A percentile compares a stretch with the other conserved stretches of the same genome.
These are phyloP conservation scores for Telenomus remus DNA, from an alignment of 1,140 invertebrate species.

Conservation along the genomic window DNA sequence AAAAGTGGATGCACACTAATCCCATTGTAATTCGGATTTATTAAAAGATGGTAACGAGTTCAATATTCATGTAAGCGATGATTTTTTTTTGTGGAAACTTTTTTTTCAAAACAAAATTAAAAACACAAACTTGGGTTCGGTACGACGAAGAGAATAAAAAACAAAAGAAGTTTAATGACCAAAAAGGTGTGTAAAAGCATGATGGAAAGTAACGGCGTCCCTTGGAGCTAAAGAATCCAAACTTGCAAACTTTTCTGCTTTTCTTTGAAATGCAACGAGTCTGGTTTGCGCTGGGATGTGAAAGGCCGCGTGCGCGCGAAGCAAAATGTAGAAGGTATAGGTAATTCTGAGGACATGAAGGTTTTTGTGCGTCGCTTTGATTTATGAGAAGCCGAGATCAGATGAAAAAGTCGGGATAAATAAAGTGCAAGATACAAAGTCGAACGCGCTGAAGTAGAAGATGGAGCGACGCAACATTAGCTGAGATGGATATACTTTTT, in stretches of 20 bases:
- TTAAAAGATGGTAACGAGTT: too few relatives aligned
- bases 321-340: constrained; percentile 33
- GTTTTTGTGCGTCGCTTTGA: constrained; percentile 45
- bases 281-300: constrained; percentile 22
- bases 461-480: constrained; percentile 18
- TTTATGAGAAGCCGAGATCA: constrained; percentile 45
- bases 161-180: constrained; percentile 11
- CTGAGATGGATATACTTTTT: constrained; percentile 19
- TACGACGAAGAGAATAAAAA: neutral
- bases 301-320: neutral
- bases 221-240: constrained; percentile 26
- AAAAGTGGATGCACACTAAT: too few relatives aligned
- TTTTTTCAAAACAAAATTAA: constrained; percentile 3
- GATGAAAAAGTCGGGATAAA: constrained; percentile 41
- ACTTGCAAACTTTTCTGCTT: constrained; percentile 47
- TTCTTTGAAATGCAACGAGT: constrained; percentile 35
- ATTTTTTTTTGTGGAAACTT: too few relatives aligned
- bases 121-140: constrained; percentile 1
- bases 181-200: constrained; percentile 7
- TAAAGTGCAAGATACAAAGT: constrained; percentile 16
- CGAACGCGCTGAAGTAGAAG: constrained; percentile 18
- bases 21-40: too few relatives aligned
- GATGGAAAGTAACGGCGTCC: constrained; percentile 5
- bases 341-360: constrained; percentile 41
- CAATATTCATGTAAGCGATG: too few relatives aligned